A percentile compares a stretch with the other conserved stretches of the same genome.
These are phyloP conservation scores for Hesperia comma DNA, from an alignment of 2,888 invertebrate species.

Conservation along the genomic window DNA sequence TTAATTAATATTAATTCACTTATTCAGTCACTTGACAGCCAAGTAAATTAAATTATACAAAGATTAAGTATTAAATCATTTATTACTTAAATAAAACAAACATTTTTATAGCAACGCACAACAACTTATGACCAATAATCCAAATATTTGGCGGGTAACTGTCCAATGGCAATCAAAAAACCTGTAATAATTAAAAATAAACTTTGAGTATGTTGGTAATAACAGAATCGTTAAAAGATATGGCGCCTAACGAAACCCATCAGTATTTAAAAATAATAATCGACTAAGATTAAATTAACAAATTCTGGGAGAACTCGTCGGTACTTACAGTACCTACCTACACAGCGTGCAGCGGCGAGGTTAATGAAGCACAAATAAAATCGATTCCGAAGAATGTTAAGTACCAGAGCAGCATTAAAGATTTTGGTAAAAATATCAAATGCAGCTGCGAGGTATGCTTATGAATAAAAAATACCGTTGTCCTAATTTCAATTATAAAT, in stretches of 20 bases:
- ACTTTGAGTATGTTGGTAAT: neutral
- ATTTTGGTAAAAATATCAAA: constrained; percentile 4
- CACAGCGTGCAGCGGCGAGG: constrained; percentile 4
- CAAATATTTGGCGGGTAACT: neutral
- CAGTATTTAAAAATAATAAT: constrained; percentile 2
- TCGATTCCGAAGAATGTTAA: neutral
- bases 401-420: constrained; percentile 14
- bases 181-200: neutral
- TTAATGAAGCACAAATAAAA: constrained; percentile 17
- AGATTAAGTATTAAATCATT: no score
- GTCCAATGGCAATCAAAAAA: neutral
- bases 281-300: no score
- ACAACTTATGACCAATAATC: constrained; percentile 10
- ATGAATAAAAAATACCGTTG: constrained; percentile 23
- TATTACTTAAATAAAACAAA: no score
- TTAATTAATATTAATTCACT: no score
- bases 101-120: neutral
- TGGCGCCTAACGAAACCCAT: neutral
- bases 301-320: no score
- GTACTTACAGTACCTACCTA: no score
- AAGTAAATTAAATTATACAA: no score
- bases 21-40: no score
- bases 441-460: neutral
- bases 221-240: neutral
- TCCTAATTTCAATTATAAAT: constrained; percentile 44